A percentile compares a stretch with the other conserved stretches of the same genome.
phyloP scores from a whole-genome alignment of 1,140 invertebrate species.

The Drosophila kepulauana region DNA sequence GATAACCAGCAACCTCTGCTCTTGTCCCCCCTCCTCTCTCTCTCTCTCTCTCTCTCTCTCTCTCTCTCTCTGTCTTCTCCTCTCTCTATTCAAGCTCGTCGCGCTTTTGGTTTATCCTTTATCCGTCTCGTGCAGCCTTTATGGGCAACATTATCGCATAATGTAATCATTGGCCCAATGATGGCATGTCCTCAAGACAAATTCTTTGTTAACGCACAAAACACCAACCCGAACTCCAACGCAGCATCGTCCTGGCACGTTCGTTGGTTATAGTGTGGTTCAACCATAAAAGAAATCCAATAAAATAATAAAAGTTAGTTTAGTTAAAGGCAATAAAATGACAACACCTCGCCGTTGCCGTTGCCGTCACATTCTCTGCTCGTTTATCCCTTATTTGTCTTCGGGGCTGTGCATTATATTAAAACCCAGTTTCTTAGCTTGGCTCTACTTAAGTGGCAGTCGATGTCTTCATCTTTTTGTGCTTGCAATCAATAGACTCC shows the following conservation, averaged over 20 bases:
- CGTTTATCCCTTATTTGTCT: slow-evolving; percentile 17
- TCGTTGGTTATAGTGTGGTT: background rate
- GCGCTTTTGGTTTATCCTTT: slow-evolving; percentile 40
- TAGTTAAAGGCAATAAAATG: slow-evolving; percentile 77
- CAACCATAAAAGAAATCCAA: slow-evolving; percentile 44
- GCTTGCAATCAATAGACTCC: background rate
- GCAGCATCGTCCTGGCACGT: slow-evolving; percentile 31
- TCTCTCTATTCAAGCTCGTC: slow-evolving; percentile 30
- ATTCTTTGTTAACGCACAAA: slow-evolving; percentile 74
- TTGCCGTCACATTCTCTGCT: background rate
- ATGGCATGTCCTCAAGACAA: slow-evolving; percentile 82
- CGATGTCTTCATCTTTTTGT: background rate
- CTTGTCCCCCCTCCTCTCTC: background rate
- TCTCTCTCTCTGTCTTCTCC: slow-evolving; percentile 34
- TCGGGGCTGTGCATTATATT: slow-evolving; percentile 22
- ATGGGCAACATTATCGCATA: slow-evolving; percentile 82
- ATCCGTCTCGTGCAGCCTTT: slow-evolving; percentile 56
- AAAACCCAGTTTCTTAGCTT: slow-evolving; percentile 5
- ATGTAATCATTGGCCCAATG: slow-evolving; percentile 82
- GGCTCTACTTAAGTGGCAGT: too few relatives aligned
- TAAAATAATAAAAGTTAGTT: slow-evolving; percentile 79
- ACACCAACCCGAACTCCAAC: slow-evolving; percentile 10
- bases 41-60: slow-evolving; percentile 38
- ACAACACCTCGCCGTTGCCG: slow-evolving; percentile 57
- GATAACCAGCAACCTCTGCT: slow-evolving; percentile 36